phyloP scores from a whole-genome alignment of 1,140 invertebrate species.

The Acyrthosiphon pisum region DNA sequence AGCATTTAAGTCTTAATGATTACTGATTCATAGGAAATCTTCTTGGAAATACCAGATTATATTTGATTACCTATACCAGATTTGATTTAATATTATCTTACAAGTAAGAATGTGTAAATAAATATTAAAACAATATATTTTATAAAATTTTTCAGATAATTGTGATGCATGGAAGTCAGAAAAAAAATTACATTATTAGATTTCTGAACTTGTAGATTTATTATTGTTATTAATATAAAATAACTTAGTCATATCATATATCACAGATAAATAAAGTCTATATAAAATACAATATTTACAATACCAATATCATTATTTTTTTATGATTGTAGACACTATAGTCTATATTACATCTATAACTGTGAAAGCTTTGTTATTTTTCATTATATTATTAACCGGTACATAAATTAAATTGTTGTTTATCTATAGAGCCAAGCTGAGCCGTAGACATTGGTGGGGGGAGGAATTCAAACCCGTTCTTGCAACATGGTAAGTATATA shows the following conservation, averaged over 20 bases:
- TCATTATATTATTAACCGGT: background rate
- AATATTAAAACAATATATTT: no score
- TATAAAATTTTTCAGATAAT: background rate
- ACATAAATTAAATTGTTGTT: background rate
- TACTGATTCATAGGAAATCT: no score
- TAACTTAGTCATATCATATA: background rate
- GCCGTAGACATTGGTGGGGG: no score
- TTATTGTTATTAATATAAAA: background rate
- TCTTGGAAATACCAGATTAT: no score
- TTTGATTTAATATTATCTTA: no score
- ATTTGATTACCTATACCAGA: no score
- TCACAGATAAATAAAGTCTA: background rate
- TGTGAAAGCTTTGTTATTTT: background rate
- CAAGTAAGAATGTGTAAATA: no score
- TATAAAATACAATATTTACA: background rate
- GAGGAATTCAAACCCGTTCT: no score
- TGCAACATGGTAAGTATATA: no score
- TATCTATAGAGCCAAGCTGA: background rate
- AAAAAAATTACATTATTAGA: background rate
- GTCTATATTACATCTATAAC: background rate
- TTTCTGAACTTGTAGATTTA: background rate
- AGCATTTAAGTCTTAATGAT: no score
- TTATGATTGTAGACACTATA: background rate
- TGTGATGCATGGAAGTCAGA: background rate
- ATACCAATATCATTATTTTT: background rate